Evolutionary conservation across 2,888 invertebrate genomes (phyloP).

Genomic region (Zygaena filipendulae): DNA sequence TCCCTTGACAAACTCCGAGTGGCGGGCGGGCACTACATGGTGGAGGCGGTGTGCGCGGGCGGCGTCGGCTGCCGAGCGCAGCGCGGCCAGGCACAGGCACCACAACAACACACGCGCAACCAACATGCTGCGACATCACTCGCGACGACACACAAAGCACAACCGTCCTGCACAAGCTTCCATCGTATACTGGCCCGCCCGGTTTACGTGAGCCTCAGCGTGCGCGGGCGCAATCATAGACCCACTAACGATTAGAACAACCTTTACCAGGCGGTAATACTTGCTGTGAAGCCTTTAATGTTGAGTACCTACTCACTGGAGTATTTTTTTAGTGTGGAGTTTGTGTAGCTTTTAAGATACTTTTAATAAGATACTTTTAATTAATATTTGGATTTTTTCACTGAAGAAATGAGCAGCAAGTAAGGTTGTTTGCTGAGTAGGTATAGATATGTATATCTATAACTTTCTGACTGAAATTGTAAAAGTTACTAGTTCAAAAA

Average conservation of each 20-base stretch:
- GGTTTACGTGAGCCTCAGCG: constrained; percentile 32
- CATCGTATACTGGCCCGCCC: constrained; percentile 57
- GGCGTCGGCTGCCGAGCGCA: constrained; percentile 23
- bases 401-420: too few species aligned
- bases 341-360: too few species aligned
- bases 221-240: constrained; percentile 51
- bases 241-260: constrained; percentile 20
- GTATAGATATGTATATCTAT: too few species aligned
- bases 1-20: constrained; percentile 80
- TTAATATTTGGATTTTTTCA: too few species aligned
- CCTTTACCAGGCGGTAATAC: constrained; percentile 31
- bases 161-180: constrained; percentile 45
- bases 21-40: constrained; percentile 37
- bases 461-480: too few species aligned
- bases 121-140: constrained; percentile 64
- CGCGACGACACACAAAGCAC: constrained; percentile 40
- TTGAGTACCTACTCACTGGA: too few species aligned
- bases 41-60: constrained; percentile 40
- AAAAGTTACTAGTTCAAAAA: too few species aligned
- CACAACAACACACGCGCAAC: constrained; percentile 50
- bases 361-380: too few species aligned
- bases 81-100: constrained; percentile 43
- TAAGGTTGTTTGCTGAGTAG: too few species aligned
- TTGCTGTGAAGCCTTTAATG: constrained; percentile 1
- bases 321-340: too few species aligned